A percentile compares a stretch with the other conserved stretches of the same genome.
phyloP scores from a whole-genome alignment of 1,140 invertebrate species.

The Bombus sylvicola region DNA sequence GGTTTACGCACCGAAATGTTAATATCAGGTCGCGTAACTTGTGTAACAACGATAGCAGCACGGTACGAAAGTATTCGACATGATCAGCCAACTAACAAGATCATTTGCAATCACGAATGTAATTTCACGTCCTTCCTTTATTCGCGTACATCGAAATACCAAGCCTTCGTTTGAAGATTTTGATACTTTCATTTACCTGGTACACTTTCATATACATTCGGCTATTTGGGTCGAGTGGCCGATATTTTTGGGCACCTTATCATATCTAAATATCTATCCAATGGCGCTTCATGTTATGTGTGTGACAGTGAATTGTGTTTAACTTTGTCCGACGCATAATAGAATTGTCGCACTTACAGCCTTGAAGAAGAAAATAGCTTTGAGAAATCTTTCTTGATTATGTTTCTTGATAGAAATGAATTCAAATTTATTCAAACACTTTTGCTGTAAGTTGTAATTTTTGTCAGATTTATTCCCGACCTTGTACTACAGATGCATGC shows the following conservation, averaged over 20 bases:
- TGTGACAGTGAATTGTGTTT: not conserved
- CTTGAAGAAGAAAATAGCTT: no score
- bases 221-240: not conserved
- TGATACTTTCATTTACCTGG: not conserved
- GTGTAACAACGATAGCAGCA: not conserved
- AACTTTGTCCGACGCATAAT: not conserved
- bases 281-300: not conserved
- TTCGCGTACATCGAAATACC: not conserved
- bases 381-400: no score
- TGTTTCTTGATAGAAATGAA: no score
- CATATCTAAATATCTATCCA: not conserved
- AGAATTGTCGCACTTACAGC: no score
- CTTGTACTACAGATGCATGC: no score
- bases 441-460: no score
- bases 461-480: no score
- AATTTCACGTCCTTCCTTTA: not conserved
- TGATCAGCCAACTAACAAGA: not conserved
- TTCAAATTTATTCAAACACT: no score
- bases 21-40: not conserved
- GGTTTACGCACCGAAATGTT: not conserved
- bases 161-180: not conserved
- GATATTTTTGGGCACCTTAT: not conserved
- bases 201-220: not conserved
- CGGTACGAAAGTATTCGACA: not conserved
- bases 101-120: not conserved